Evolutionary conservation across 2,113 vertebrate genomes (phyloP).

Genomic region (Myxocyprinus asiaticus): DNA sequence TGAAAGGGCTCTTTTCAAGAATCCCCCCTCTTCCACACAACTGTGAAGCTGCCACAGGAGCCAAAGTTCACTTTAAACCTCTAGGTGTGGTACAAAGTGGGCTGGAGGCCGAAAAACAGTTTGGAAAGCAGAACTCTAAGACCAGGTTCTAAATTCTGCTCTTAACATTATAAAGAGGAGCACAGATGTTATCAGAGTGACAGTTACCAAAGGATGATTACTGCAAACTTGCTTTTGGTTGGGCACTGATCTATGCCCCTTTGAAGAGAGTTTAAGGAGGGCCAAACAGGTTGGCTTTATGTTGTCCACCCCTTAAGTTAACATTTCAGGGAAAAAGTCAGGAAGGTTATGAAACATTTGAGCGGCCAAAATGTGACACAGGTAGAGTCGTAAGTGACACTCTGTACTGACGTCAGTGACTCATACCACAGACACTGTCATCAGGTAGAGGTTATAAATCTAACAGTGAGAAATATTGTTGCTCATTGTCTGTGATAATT

Average conservation of each 20-base stretch:
- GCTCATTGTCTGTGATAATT: too few species aligned
- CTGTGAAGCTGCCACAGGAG: conserved; percentile 39
- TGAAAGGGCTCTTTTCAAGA: not conserved
- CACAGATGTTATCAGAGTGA: not conserved
- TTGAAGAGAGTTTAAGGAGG: not conserved
- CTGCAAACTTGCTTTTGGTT: not conserved
- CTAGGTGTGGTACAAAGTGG: conserved; percentile 1
- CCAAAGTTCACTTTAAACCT: conserved; percentile 49
- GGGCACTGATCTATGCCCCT: not conserved
- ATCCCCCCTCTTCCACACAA: conserved; percentile 16
- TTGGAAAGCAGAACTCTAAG: too few species aligned
- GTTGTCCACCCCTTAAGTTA: not conserved
- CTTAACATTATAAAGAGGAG: not conserved
- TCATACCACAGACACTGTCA: not conserved
- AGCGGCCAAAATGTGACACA: not conserved
- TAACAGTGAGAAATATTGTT: not conserved
- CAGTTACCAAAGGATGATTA: too few species aligned
- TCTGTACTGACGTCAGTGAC: not conserved
- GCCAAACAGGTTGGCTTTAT: not conserved
- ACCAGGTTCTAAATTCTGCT: too few species aligned
- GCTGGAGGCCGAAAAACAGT: not conserved
- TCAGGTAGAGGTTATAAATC: not conserved
- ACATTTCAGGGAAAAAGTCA: not conserved
- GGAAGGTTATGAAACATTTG: not conserved
- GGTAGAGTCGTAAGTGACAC: conserved; percentile 16